Base-by-base conservation (phyloP, 2,113 vertebrate species). In the Paramormyrops kingsleyae region DNA sequence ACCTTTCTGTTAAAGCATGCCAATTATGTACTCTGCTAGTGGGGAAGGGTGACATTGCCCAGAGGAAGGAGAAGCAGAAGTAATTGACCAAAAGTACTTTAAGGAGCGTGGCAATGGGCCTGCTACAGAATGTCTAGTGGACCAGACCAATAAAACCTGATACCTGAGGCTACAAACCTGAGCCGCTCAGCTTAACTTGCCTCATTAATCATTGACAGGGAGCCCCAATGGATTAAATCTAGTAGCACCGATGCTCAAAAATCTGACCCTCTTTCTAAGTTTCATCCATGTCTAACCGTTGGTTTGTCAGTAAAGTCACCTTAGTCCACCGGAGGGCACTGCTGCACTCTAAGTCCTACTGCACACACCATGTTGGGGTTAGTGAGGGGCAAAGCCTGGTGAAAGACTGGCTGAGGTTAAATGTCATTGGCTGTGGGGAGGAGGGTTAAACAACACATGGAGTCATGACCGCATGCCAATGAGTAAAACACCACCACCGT, bases 401-500 rank as follows among this genome's bases (percentile, higher is more conserved):
- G 87, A 90, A 89, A 92, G 91, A 92, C 90, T 92, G 91, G 88
- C 91, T 90, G 87, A 90, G 88, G 86, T 85, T 87, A 89, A 39
- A 89, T 90, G 91, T 92, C 93, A 92, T 42, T 91, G 88, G 88
- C 74, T 80, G 15, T 80, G 74, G 74, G 4, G 35, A 19, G 74
- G 35, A 85, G 89, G 35, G 59, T 39, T 24, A 83, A 83, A 92
- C 89, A 91, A 92, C 89, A 92, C 86, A 93, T 91, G 91, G 91
- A 92, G 92, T 85, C 90, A 94, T 93, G 93, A 89, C 88, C 74
- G 92, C 95, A 96, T 96, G 95, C 95, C 90, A 89, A 94, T 94
- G 94, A 91, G 88, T 92, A 93, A 53, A 56, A 31, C 85, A 93
- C 90, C 93, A 94, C 96, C 95, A 95, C 93, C 95, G 97, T 9